Conservation (phyloP, 2,797 vertebrate species). For the Cryptoprocta ferox region DNA sequence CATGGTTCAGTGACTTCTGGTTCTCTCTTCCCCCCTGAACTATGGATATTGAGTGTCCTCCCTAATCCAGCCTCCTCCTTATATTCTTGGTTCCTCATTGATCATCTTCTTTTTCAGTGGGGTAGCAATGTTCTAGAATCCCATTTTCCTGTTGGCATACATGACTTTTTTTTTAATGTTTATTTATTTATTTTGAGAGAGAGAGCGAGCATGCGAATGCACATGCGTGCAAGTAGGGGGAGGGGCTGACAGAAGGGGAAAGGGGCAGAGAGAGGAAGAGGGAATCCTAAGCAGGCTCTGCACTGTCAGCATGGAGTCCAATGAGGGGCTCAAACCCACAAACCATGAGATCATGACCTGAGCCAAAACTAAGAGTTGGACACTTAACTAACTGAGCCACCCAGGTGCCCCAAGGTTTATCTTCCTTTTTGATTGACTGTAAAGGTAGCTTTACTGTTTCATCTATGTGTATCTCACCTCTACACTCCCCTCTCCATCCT, state of each 20-base stretch:
- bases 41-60: not conserved
- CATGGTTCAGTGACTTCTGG: not conserved
- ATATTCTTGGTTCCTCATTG: not conserved
- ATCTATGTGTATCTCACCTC: not conserved
- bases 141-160: not conserved
- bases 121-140: not conserved
- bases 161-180: not conserved
- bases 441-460: not conserved
- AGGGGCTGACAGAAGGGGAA: no score
- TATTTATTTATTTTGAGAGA: no score
- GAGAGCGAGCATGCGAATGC: no score
- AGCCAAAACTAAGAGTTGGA: no score
- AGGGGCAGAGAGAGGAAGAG: no score
- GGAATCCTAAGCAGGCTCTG: no score
- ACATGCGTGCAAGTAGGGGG: no score
- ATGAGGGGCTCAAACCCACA: no score
- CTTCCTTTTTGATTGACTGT: slow-evolving; percentile 29
- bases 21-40: not conserved
- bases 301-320: no score
- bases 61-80: not conserved
- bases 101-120: not conserved
- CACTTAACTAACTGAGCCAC: no score
- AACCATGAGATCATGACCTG: no score
- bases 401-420: not conserved
- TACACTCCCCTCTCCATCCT: no score